These are phyloP conservation scores for Drosophila leontia DNA, from an alignment of 1,140 invertebrate genomes.

Conservation along the genomic window DNA sequence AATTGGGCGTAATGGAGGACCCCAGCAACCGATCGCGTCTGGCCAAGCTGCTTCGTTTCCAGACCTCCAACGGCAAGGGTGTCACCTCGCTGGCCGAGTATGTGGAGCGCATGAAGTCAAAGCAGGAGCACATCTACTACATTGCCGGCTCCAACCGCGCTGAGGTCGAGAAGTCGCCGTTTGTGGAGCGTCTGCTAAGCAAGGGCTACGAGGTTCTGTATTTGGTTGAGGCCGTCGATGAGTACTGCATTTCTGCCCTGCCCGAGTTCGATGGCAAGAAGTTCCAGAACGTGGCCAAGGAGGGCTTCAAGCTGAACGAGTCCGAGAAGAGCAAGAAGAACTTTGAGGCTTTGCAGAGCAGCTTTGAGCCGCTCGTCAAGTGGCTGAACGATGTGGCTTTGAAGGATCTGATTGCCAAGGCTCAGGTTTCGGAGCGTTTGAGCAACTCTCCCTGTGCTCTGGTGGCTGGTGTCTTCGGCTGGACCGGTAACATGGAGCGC, in stretches of 20 bases:
- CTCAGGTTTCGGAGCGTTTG: conserved; percentile 95
- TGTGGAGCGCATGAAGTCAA: conserved; percentile 98
- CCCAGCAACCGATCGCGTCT: conserved; percentile 97
- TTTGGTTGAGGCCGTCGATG: conserved; percentile 98
- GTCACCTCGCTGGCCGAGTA: conserved; percentile 95
- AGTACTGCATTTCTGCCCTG: conserved; percentile 97
- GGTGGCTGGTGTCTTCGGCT: conserved; percentile 98
- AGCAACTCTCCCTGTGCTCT: conserved; percentile 97
- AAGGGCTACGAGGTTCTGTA: conserved; percentile 99
- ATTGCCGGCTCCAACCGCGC: conserved; percentile 95
- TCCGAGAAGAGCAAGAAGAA: conserved; percentile 93
- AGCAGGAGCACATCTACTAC: conserved; percentile 98
- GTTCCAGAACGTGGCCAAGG: conserved; percentile 99
- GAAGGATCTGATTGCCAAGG: conserved; percentile 94
- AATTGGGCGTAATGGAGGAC: conserved; percentile 99
- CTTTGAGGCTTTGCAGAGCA: conserved; percentile 91
- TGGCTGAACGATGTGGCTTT: conserved; percentile 96
- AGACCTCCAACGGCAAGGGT: conserved; percentile 91
- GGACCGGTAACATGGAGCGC: conserved; percentile 99
- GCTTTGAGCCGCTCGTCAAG: conserved; percentile 95
- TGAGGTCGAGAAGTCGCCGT: conserved; percentile 97
- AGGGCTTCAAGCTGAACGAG: conserved; percentile 96
- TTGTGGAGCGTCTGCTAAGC: conserved; percentile 96
- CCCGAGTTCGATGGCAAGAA: conserved; percentile 99
- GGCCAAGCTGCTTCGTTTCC: conserved; percentile 97